Base-by-base conservation (phyloP, 2,888 invertebrate genomes). In the Onthophagus sagittarius region DNA sequence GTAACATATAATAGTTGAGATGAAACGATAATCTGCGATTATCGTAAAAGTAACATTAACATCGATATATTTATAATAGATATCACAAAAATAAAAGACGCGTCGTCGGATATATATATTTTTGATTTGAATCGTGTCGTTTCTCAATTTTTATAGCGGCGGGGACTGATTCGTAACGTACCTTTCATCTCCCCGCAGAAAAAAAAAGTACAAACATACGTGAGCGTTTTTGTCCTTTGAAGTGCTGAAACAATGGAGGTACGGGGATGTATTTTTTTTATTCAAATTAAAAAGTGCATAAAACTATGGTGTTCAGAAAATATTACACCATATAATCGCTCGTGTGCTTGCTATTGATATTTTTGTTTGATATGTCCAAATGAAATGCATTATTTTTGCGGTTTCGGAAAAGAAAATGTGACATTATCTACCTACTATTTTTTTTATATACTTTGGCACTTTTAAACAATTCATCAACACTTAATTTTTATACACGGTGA, bases 381-480 rank as follows among this genome's bases (percentile, higher is more conserved):
- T 64, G 64, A 53, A 53, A 53, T 53, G 39, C 39, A 53, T 53
- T 53, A 53, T 53, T 53, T 63, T 64, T 14, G 15, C 64, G 64
- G 13, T 23, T 64, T n/a, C 32, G 32, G 31, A n/a, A 67, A 67
- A 67, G 23, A 67, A 67, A 31, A 67, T n/a, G n/a, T 23, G 15
- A 67, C 23, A 67, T 15, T 67, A 15, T 67, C 67, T 67, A 67
- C 32, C 67, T 67, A 67, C 31, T 67, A 32, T 64, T 13, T 31
- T 13, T 31, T 32, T 69, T 65, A 74, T 76, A 76, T 78, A 77
- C 76, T 79, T 79, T 79, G 79, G 79, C 79, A 79, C 79, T 79
- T 79, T 77, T 75, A 79, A 79, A 79, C 77, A 77, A 79, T 78
- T 65, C 78, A 72, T 73, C 77, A 77, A 77, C 76, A 75, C 75